Evolutionary conservation across 2,888 invertebrate genomes (phyloP).

Genomic region (Alloplasta piceator): DNA sequence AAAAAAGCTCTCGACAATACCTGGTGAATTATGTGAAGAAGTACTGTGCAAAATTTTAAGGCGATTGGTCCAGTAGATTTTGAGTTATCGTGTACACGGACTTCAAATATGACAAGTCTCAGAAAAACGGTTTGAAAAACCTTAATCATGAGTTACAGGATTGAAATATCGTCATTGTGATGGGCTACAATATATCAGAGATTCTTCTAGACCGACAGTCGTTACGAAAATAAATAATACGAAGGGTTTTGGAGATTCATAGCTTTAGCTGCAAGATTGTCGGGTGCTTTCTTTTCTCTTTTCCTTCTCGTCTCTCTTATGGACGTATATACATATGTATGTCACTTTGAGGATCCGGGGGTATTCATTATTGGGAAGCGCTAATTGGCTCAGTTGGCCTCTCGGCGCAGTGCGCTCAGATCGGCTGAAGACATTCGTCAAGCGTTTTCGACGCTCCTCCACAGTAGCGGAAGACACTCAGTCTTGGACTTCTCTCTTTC

Average conservation of each 20-base stretch:
- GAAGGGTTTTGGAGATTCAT: background rate
- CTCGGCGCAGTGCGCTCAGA: slow-evolving; percentile 57
- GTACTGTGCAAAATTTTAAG: too few relatives aligned
- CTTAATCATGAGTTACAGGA: too few relatives aligned
- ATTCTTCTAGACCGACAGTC: too few relatives aligned
- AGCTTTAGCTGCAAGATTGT: slow-evolving; percentile 10
- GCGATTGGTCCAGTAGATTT: too few relatives aligned
- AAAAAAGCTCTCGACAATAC: too few relatives aligned
- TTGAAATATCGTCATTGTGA: too few relatives aligned
- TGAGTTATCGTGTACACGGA: too few relatives aligned
- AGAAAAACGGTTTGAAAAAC: too few relatives aligned
- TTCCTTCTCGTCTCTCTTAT: slow-evolving; percentile 13
- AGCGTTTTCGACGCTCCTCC: slow-evolving; percentile 53
- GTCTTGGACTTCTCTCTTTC: slow-evolving; percentile 60
- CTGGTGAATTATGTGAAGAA: too few relatives aligned
- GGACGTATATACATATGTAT: background rate
- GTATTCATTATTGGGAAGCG: slow-evolving; percentile 69
- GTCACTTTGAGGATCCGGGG: slow-evolving; percentile 43
- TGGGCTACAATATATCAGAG: too few relatives aligned
- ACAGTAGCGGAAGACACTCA: slow-evolving; percentile 64
- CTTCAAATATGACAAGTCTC: too few relatives aligned
- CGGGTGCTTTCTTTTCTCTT: background rate
- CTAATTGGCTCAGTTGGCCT: slow-evolving; percentile 69
- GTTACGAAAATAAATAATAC: background rate
- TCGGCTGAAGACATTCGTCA: slow-evolving; percentile 67